Evolutionary conservation across 2,113 vertebrate species (phyloP), one percentile per base, ranked within the genome.

Genomic region (Pholis gunnellus): DNA sequence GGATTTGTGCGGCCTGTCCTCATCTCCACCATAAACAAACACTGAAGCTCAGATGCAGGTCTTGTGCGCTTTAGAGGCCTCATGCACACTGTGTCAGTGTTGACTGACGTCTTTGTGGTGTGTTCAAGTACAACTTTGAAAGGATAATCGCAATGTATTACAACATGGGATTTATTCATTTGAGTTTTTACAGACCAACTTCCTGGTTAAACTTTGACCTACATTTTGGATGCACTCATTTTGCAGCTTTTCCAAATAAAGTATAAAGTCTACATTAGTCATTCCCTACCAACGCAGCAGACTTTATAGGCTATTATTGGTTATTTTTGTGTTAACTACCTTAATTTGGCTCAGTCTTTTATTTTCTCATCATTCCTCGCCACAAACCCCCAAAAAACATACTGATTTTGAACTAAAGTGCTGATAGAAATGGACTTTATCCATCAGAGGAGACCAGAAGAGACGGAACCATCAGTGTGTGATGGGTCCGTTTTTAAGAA

Each of bases 21-120:
- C 25, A 73, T 25, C 31, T 44, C 5, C 25, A 79, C n/a, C 0
- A 46, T 18, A 20, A 75, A 68, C 72, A 86, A 67, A 79, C 29
- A 73, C 2, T 56, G 7, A 65, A 36, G 61, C 64, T 78, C 25
- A 71, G 57, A 80, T 36, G 29, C n/a, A 17, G 40, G 15, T 50
- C 68, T 34, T 14, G 5, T 38, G 69, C 0, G 8, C 20, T n/a
- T 9, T 15, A 44, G 6, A 36, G 57, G 31, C 0, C 10, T 40
- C 17, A 6, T 15, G 70, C 20, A 57, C 0, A 66, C 56, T 44
- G 25, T 11, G 44, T 44, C 5, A 34, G 20, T 10, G 20, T 7
- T 10, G 14, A 31, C 59, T 48, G 40, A 15, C 6, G 7, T 20
- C 42, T 48, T 20, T 31, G n/a, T 9, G 8, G 46, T 56, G 5